Conservation (phyloP, 2,113 vertebrate genomes). For the Erythrolamprus reginae region DNA sequence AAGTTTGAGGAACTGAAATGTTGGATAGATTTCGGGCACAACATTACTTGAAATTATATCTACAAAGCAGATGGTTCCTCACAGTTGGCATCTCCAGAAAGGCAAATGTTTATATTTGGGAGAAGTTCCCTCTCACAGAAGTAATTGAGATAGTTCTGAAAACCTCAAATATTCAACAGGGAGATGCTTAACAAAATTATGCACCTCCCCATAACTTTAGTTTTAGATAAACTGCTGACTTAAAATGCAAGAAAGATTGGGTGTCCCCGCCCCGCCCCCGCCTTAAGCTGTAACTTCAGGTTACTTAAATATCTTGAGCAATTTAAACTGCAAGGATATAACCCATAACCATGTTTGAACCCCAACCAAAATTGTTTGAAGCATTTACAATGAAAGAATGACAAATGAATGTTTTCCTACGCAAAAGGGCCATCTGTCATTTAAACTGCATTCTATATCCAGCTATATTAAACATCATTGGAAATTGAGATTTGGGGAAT, state of each 20-base stretch:
- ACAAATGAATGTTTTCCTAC: slow-evolving; percentile 30
- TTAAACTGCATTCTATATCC: background rate
- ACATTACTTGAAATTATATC: background rate
- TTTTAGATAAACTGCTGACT: slow-evolving; percentile 23
- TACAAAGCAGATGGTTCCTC: background rate
- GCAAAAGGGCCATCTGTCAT: slow-evolving; percentile 1
- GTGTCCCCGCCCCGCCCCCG: too few species aligned
- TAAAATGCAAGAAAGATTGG: slow-evolving; percentile 21
- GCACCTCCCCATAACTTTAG: background rate
- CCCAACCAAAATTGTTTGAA: background rate
- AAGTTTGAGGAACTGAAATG: background rate
- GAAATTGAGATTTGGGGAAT: slow-evolving; percentile 24
- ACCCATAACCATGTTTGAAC: slow-evolving; percentile 14
- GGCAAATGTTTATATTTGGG: background rate
- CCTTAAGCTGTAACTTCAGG: slow-evolving; percentile 8
- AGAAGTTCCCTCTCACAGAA: background rate
- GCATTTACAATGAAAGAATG: slow-evolving; percentile 19
- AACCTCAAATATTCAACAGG: background rate
- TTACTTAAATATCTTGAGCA: slow-evolving; percentile 24
- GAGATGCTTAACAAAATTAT: background rate
- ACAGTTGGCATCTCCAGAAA: background rate
- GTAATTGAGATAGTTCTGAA: slow-evolving; percentile 15
- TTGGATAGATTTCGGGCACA: background rate
- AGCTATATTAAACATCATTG: slow-evolving; percentile 18
- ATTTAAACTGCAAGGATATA: background rate